Base-by-base conservation (phyloP, 2,888 invertebrate genomes). In the Venusia cambrica region DNA sequence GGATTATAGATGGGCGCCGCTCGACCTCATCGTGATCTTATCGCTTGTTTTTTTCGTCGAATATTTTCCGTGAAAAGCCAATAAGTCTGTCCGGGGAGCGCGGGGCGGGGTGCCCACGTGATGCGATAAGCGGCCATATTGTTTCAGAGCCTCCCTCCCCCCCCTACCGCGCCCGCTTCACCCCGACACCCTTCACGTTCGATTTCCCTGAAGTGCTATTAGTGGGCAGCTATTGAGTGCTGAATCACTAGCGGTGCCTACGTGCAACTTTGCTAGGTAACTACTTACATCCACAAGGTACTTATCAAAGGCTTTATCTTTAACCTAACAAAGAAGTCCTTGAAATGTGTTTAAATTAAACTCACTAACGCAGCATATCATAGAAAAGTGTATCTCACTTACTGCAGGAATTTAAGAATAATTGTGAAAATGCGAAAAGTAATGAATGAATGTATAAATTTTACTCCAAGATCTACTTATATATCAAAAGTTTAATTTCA, bases 41-140 rank as follows among this genome's bases (percentile, higher is more conserved):
- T 84, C 84, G 66, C 64, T 74, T 78, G 76, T 78, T 76, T 79
- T n/a, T 79, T 81, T 77, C 59, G 63, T 66, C 68, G 66, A 76
- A 74, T 71, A 72, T 78, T 77, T 81, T 80, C 75, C 76, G 75
- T 77, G 81, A 70, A 78, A 77, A 78, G 73, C 71, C 69, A 77
- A 74, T 76, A 75, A 69, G 63, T 60, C 29, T 66, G 47, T 50
- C 28, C 49, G 31, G 27, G 38, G 46, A 27, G 48, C 52, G 46
- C 50, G 40, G 41, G 48, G 18, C 54, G 25, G 42, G 36, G 50
- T 48, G 53, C 71, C 63, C 69, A 77, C 76, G 69, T 81, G 70
- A 66, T 55, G 57, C 54, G 62, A 75, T 75, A 73, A 71, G 68
- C 68, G 60, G 78, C 83, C 84, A 83, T 83, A 60, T 80, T 83